Base-by-base conservation (phyloP, 1,140 invertebrate genomes). In the Drosophila sucinea region DNA sequence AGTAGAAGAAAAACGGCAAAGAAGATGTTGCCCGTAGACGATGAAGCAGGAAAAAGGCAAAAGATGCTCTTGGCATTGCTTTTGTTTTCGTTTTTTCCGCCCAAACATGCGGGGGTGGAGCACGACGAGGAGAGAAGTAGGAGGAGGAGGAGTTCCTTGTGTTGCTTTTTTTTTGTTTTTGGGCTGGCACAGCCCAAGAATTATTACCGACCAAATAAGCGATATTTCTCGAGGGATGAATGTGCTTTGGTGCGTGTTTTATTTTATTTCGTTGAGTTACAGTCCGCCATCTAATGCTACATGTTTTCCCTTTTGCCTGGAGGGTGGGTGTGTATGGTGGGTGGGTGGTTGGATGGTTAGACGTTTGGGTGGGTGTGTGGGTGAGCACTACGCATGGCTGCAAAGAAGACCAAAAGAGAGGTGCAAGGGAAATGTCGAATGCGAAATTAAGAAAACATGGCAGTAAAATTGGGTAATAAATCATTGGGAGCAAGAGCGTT, bases 171-270 rank as follows among this genome's bases (percentile, higher is more conserved):
- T 44, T 51, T 51, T 27, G 44, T 76, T 77, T 73, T 64, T 70
- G 70, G 81, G 69, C 66, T 66, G 65, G 78, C 67, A 70, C 72
- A 70, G 69, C 58, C 61, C 73, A 91, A 91, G 90, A 91, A 90
- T 91, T 91, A 91, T 91, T 91, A 85, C 83, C 81, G 87, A 84
- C 86, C 90, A 90, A 91, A 91, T 91, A 91, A 91, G 90, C 90
- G 84, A 91, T 91, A 91, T 90, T 90, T 91, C 90, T 91, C 90
- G 90, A 91, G 90, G 90, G 90, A 91, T 91, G 90, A 91, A 91
- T 91, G 90, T 91, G 86, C 90, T 83, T 91, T 91, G 86, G 90
- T 91, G 90, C 90, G 90, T 91, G 90, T 91, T 91, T 91, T 91
- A 91, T 91, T 91, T 91, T 91, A 91, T 91, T 91, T 91, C 84